These are phyloP conservation scores for Ophiothrix spiculata DNA, from an alignment of 35 echinoderm and acorn worm species.

Conservation along the genomic window DNA sequence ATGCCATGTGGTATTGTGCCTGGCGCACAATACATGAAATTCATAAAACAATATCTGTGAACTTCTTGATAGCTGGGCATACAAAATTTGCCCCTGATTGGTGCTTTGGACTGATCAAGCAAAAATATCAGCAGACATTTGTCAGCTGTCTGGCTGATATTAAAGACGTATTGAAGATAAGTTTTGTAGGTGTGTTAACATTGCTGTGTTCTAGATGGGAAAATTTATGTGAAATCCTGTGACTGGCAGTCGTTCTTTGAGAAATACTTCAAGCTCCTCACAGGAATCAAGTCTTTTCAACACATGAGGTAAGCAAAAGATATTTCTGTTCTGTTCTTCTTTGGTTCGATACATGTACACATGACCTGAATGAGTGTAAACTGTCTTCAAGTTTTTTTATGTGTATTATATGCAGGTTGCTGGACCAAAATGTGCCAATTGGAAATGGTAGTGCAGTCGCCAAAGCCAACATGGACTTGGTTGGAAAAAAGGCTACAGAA, in stretches of 20 bases:
- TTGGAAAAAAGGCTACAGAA: no score
- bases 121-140: background rate
- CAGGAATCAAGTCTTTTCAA: slow-evolving; percentile 25
- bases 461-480: no score
- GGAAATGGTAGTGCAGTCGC: no score
- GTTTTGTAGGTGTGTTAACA: slow-evolving; percentile 25
- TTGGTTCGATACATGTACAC: no score
- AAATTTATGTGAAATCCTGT: slow-evolving; percentile 5
- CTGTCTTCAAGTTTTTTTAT: no score
- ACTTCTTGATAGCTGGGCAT: slow-evolving; percentile 50
- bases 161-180: background rate
- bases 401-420: no score
- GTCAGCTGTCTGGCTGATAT: slow-evolving; percentile 46
- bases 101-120: slow-evolving; percentile 53
- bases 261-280: slow-evolving; percentile 33
- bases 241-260: slow-evolving; percentile 55
- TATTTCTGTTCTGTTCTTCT: no score
- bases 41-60: slow-evolving; percentile 21
- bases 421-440: no score
- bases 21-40: slow-evolving; percentile 20
- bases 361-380: no score
- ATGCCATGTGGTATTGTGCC: slow-evolving; percentile 47
- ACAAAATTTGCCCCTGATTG: slow-evolving; percentile 64
- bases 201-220: slow-evolving; percentile 42
- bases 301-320: slow-evolving; percentile 35